A percentile compares a stretch with the other conserved stretches of the same genome.
phyloP scores from a whole-genome alignment of 2,113 vertebrate genomes.

The Xyliphius kryptos region DNA sequence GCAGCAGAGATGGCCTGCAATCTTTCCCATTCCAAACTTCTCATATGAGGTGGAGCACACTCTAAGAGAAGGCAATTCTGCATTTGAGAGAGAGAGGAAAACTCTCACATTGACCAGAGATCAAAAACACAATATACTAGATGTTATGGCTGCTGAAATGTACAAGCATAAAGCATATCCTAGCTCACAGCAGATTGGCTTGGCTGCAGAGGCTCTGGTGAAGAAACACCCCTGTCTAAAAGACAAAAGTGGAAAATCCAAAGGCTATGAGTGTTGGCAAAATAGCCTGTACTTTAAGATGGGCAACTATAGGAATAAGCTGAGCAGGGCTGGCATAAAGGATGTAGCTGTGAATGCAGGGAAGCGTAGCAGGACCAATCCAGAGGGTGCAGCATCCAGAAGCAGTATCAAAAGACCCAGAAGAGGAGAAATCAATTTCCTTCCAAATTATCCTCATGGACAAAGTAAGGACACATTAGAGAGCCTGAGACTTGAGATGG shows the following conservation, averaged over 20 bases:
- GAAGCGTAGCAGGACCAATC: slow-evolving; percentile 20
- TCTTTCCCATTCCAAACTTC: slow-evolving; percentile 13
- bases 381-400: slow-evolving; percentile 16
- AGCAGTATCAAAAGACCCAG: slow-evolving; percentile 36
- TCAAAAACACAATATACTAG: slow-evolving; percentile 36
- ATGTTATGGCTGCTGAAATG: slow-evolving; percentile 27
- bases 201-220: slow-evolving; percentile 37
- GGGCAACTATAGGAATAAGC: slow-evolving; percentile 31
- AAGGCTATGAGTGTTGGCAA: too few relatives aligned
- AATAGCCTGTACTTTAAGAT: slow-evolving; percentile 38
- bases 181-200: slow-evolving; percentile 23
- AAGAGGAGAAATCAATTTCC: slow-evolving; percentile 31
- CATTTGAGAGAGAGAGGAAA: slow-evolving; percentile 21
- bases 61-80: slow-evolving; percentile 28
- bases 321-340: slow-evolving; percentile 22
- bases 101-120: slow-evolving; percentile 15
- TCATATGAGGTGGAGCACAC: slow-evolving; percentile 25
- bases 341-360: slow-evolving; percentile 19
- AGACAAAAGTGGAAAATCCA: slow-evolving; percentile 28
- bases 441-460: slow-evolving; percentile 25
- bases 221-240: slow-evolving; percentile 33
- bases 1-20: slow-evolving; percentile 10
- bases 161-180: slow-evolving; percentile 30
- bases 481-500: slow-evolving; percentile 14
- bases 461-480: slow-evolving; percentile 27